Base-by-base conservation (phyloP, 2,888 invertebrate genomes). In the Acholoe squamosa region DNA sequence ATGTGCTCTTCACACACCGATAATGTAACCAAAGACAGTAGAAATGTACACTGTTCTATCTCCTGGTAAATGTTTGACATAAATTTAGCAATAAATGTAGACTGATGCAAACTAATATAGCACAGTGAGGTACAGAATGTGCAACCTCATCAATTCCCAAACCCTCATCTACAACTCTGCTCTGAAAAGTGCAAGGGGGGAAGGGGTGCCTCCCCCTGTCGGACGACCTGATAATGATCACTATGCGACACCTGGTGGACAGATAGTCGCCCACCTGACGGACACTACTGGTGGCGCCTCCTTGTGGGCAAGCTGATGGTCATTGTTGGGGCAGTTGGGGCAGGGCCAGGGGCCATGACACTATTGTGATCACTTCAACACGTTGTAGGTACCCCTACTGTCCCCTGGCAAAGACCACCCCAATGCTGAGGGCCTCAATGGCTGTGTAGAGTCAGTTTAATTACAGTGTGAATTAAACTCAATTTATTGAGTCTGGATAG, bases 361-460 rank as follows among this genome's bases (percentile, higher is more conserved):
- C 80, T 33, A 54, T 86, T 86, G 86, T 86, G 86, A 54, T 86
- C 86, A 86, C 86, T 86, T 86, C 86, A 86, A 86, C 86, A 86
- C 86, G 54, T 86, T 25, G 16, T 80, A n/a, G 34, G 7, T 33
- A 34, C 34, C 80, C 80, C 19, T 0, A 7, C 16, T 43, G 22
- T 0, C 33, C 80, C 80, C 19, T 0, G 1, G 34, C 12, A 16
- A 0, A 43, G 43, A 33, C 80, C 33, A 80, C 80, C 80, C 33
- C 80, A n/a, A 14, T 14, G 31, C 28, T 28, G 28, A 43, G 71
- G n/a, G n/a, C 3, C 33, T 80, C 80, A 80, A 80, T 80, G 43
- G 80, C 34, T 34, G 14, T 31, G 22, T 80, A 80, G 80, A 16
- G 22, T 43, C 33, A 43, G 34, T 80, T 43, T 80, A 80, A 80